Evolutionary conservation across 2,888 invertebrate species (phyloP).

Genomic region (Melolontha melolontha): DNA sequence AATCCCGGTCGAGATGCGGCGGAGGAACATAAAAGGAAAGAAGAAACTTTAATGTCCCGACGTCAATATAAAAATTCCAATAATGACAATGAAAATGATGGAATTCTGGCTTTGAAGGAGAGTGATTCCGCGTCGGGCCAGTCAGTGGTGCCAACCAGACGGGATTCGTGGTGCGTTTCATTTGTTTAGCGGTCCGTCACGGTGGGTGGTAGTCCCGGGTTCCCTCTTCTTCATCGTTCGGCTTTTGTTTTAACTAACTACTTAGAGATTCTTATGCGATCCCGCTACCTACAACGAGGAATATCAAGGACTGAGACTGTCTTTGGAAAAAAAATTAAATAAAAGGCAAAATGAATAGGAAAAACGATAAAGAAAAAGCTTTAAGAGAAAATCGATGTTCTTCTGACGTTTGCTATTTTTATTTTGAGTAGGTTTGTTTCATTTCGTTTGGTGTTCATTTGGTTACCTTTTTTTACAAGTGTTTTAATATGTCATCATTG

Average conservation of each 20-base stretch:
- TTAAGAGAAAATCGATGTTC: too few relatives aligned
- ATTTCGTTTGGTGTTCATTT: too few relatives aligned
- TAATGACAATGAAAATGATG: conserved; percentile 36
- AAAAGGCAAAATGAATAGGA: too few relatives aligned
- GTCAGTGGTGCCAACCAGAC: conserved; percentile 45
- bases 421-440: too few relatives aligned
- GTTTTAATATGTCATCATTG: too few relatives aligned
- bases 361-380: too few relatives aligned
- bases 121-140: background rate
- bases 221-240: conserved; percentile 46
- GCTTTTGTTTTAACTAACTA: conserved; percentile 57
- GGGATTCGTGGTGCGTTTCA: conserved; percentile 51
- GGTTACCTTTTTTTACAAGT: too few relatives aligned
- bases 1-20: background rate
- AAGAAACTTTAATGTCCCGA: background rate
- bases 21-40: background rate
- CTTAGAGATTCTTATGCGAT: background rate
- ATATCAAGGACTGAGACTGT: background rate
- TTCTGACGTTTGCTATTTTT: too few relatives aligned
- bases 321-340: too few relatives aligned
- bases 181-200: conserved; percentile 69
- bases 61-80: conserved; percentile 5
- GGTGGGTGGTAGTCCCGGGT: conserved; percentile 71
- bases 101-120: conserved; percentile 11
- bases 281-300: background rate